Evolutionary conservation across 35 echinoderm and acorn worm species (phyloP).

Genomic region (Patiria miniata): DNA sequence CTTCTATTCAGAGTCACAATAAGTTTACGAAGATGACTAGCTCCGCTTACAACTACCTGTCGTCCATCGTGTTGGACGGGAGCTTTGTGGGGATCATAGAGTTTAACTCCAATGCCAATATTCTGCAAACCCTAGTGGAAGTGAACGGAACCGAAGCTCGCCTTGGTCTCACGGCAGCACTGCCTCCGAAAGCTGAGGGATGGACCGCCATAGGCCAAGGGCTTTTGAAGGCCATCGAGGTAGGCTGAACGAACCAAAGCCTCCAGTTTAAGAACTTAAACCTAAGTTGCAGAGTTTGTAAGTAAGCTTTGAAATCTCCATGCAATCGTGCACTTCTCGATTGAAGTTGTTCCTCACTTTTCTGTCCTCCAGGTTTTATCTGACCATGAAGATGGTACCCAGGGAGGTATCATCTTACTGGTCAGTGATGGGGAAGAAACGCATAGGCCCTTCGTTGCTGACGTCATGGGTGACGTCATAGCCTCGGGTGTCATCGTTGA

Average conservation of each 20-base stretch:
- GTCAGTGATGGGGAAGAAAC: slow-evolving; percentile 42
- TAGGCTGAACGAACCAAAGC: background rate
- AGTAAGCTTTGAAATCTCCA: too few species aligned
- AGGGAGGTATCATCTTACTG: slow-evolving; percentile 27
- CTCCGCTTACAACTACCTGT: slow-evolving; percentile 30
- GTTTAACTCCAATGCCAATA: background rate
- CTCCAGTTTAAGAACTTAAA: too few species aligned
- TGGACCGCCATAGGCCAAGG: slow-evolving; percentile 55
- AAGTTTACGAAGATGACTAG: slow-evolving; percentile 42
- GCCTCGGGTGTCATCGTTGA: slow-evolving; percentile 39
- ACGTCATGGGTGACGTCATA: slow-evolving; percentile 33
- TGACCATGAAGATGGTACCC: background rate
- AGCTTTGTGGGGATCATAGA: slow-evolving; percentile 44
- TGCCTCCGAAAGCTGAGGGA: slow-evolving; percentile 20
- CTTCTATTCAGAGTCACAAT: background rate
- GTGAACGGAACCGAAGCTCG: slow-evolving; percentile 17
- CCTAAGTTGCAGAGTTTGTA: too few species aligned
- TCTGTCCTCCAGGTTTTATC: slow-evolving; percentile 37
- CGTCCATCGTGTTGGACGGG: slow-evolving; percentile 39
- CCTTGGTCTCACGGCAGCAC: background rate
- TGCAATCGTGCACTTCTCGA: too few species aligned
- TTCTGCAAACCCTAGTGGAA: background rate
- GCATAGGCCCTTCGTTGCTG: slow-evolving; percentile 11
- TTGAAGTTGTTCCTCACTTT: too few species aligned
- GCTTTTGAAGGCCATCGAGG: slow-evolving; percentile 32